Evolutionary conservation across 1,140 invertebrate species (phyloP).

Genomic region (Drosophila dunni): DNA sequence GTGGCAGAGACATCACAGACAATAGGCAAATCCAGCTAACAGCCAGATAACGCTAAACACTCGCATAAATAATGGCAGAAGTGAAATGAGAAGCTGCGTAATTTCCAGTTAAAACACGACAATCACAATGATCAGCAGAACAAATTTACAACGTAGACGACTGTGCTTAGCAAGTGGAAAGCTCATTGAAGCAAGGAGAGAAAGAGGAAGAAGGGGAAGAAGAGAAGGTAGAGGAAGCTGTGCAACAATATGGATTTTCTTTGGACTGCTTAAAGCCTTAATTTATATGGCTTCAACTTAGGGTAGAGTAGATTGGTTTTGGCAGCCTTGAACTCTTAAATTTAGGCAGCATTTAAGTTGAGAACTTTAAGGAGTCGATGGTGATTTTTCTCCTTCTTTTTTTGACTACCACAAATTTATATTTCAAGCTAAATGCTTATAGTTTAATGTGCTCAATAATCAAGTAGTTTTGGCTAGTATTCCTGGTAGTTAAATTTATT

Average conservation of each 20-base stretch:
- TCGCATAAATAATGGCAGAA: not conserved
- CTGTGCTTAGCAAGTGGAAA: slow-evolving; percentile 21
- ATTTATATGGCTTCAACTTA: too few relatives aligned
- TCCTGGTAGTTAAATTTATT: too few relatives aligned
- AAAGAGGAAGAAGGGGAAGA: too few relatives aligned
- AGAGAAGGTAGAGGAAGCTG: not conserved
- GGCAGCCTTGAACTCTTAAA: too few relatives aligned
- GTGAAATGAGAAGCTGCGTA: not conserved
- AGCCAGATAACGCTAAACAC: not conserved
- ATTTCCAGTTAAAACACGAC: slow-evolving; percentile 17
- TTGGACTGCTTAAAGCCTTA: too few relatives aligned
- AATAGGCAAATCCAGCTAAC: slow-evolving; percentile 1
- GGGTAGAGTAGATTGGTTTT: too few relatives aligned
- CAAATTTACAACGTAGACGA: slow-evolving; percentile 1
- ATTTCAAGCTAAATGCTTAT: not conserved
- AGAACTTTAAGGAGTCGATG: too few relatives aligned
- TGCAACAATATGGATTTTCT: not conserved
- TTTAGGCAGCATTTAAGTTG: too few relatives aligned
- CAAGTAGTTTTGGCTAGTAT: too few relatives aligned
- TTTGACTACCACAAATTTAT: too few relatives aligned
- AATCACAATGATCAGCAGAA: slow-evolving; percentile 8
- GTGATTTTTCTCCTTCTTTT: too few relatives aligned
- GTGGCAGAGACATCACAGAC: not conserved
- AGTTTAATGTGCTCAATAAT: too few relatives aligned
- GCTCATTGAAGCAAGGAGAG: slow-evolving; percentile 16